phyloP scores from a whole-genome alignment of 2,797 vertebrate species.

The Tokudaia muenninki region DNA sequence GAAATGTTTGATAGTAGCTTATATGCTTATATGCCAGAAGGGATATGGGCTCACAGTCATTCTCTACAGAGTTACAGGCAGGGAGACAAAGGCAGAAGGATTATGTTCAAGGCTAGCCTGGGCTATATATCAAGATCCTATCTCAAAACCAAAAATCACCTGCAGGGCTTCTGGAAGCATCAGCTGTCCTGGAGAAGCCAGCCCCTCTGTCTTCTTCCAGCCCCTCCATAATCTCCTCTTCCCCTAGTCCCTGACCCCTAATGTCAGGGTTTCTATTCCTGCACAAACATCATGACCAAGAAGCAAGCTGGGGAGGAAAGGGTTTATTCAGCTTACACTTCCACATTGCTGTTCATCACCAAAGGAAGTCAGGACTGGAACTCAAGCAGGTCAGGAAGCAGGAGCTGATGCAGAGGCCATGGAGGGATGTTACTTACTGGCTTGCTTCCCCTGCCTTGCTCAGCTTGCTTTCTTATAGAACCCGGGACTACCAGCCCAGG shows the following conservation, averaged over 20 bases:
- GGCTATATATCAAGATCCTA: background rate
- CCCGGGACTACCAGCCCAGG: no score
- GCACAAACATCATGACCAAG: no score
- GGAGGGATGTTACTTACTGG: no score
- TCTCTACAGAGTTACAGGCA: background rate
- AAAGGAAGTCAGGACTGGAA: no score
- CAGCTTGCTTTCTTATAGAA: no score
- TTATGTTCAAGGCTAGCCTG: background rate
- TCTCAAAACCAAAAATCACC: background rate
- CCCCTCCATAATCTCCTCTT: background rate
- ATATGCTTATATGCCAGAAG: background rate
- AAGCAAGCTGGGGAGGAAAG: no score
- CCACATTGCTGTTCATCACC: no score
- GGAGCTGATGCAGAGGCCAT: no score
- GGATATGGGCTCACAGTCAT: background rate
- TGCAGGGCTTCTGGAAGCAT: background rate
- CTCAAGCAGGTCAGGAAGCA: no score
- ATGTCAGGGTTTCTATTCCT: no score
- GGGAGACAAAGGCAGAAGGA: background rate
- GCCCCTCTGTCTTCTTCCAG: background rate
- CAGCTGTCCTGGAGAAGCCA: background rate
- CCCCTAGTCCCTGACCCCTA: rapidly evolving
- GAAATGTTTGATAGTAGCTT: background rate
- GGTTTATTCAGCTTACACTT: no score
- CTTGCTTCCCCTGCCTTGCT: no score